Conservation (phyloP, 2,113 vertebrate species). For the Carollia perspicillata region DNA sequence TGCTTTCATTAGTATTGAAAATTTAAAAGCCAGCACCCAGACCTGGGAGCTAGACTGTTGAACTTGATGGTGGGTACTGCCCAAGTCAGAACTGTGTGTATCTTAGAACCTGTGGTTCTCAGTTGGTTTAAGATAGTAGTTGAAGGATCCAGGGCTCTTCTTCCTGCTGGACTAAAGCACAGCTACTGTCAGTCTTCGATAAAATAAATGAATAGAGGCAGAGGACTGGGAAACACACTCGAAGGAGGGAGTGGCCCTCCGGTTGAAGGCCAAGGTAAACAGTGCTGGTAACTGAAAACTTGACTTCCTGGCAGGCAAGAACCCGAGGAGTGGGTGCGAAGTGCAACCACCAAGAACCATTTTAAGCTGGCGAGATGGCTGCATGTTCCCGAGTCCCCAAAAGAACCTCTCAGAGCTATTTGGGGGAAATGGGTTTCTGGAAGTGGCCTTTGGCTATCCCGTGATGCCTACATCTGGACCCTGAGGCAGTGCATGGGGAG, state of each 20-base stretch:
- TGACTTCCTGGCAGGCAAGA: conserved; percentile 44
- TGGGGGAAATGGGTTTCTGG: neutral
- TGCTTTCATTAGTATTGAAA: neutral
- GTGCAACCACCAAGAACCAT: neutral
- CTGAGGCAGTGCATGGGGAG: neutral
- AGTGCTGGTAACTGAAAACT: conserved; percentile 37
- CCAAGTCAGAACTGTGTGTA: neutral
- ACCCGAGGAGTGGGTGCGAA: conserved; percentile 29
- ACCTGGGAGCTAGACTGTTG: neutral
- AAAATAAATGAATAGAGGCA: conserved; percentile 46
- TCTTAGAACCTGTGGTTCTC: neutral
- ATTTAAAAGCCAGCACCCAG: neutral
- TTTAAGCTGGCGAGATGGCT: neutral
- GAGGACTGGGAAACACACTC: conserved; percentile 23
- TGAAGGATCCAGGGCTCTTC: neutral
- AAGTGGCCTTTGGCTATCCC: neutral
- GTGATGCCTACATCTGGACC: neutral
- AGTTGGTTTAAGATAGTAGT: neutral
- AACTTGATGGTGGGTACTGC: neutral
- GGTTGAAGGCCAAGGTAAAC: conserved; percentile 60
- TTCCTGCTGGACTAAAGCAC: neutral
- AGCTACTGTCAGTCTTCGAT: neutral
- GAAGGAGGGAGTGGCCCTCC: conserved; percentile 36
- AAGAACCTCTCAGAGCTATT: neutral
- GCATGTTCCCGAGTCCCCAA: neutral